Conservation (phyloP, 1,140 invertebrate species). For the Eriocheir sinensis region DNA sequence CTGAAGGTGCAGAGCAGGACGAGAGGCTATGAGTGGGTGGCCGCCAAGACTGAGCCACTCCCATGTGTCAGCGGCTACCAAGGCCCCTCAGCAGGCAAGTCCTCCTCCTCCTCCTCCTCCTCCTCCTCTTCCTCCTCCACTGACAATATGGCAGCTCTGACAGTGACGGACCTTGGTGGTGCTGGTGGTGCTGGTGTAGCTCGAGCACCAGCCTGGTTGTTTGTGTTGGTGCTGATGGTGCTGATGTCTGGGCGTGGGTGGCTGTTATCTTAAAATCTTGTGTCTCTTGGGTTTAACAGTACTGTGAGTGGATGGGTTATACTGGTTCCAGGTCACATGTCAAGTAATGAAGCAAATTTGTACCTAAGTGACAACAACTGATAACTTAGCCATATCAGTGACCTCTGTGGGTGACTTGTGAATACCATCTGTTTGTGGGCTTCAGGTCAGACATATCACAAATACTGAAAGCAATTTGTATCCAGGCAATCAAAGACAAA, state of each 20-base stretch:
- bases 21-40: conserved; percentile 90
- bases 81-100: conserved; percentile 62
- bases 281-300: no score
- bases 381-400: neutral
- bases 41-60: conserved; percentile 87
- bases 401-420: no score
- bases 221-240: neutral
- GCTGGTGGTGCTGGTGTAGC: neutral
- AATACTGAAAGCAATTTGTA: no score
- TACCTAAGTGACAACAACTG: neutral
- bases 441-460: no score
- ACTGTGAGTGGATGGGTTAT: no score
- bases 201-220: neutral
- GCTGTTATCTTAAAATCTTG: no score
- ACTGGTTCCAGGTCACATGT: no score
- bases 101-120: conserved; percentile 36
- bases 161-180: neutral
- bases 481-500: no score
- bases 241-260: neutral
- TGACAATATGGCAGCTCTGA: conserved; percentile 66
- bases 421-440: no score
- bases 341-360: no score
- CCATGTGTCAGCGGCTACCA: conserved; percentile 6
- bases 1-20: conserved; percentile 87
- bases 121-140: conserved; percentile 35